These are phyloP conservation scores for Drosophila pruinosa DNA, from an alignment of 1,140 invertebrate genomes.

Conservation along the genomic window DNA sequence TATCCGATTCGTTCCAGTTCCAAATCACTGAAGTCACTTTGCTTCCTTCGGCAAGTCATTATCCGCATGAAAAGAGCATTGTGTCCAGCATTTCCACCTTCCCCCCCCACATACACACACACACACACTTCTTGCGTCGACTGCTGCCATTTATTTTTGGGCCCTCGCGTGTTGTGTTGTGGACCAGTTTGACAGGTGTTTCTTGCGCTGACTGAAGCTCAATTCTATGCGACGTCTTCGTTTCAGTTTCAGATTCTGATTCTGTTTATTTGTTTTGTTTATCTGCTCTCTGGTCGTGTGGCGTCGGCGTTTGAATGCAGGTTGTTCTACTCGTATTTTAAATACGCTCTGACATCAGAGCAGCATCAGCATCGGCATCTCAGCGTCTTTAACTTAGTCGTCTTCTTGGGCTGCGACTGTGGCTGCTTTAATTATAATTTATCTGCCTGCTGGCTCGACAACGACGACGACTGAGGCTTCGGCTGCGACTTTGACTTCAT, in stretches of 20 bases:
- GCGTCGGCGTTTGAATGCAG: slow-evolving; percentile 73
- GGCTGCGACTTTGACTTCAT: too few species aligned
- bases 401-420: slow-evolving; percentile 54
- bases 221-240: slow-evolving; percentile 72
- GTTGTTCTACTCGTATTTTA: slow-evolving; percentile 80
- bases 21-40: slow-evolving; percentile 31
- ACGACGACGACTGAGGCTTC: slow-evolving; percentile 28
- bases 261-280: slow-evolving; percentile 53
- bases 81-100: not conserved
- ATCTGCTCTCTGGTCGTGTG: slow-evolving; percentile 64
- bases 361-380: slow-evolving; percentile 27
- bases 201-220: slow-evolving; percentile 78
- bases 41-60: slow-evolving; percentile 72
- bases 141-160: slow-evolving; percentile 18
- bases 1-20: slow-evolving; percentile 63
- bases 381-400: slow-evolving; percentile 6
- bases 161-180: slow-evolving; percentile 38
- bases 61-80: slow-evolving; percentile 41
- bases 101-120: not conserved
- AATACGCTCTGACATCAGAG: slow-evolving; percentile 79
- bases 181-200: slow-evolving; percentile 81
- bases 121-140: not conserved
- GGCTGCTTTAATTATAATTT: slow-evolving; percentile 82
- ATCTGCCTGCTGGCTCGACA: slow-evolving; percentile 71
- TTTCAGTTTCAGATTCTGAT: slow-evolving; percentile 19